Conservation (phyloP, 2,888 invertebrate genomes). For the Microctonus aethiopoides region DNA sequence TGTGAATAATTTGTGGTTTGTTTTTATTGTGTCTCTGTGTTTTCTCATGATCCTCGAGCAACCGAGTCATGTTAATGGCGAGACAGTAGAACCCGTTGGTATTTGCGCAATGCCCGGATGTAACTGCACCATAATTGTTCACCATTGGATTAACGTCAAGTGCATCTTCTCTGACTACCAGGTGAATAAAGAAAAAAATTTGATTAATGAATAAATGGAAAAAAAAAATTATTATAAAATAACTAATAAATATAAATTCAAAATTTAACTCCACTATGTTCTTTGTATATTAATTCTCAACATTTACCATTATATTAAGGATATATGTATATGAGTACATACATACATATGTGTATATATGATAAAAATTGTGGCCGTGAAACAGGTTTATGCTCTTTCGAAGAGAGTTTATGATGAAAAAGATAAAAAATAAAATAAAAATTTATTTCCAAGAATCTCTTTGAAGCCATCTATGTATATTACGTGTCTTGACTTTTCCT, state of each 20-base stretch:
- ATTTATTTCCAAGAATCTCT: not conserved
- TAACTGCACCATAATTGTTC: constrained; percentile 71
- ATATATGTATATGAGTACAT: too few relatives aligned
- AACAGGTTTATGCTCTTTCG: not conserved
- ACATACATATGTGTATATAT: not conserved
- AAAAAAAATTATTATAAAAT: not conserved
- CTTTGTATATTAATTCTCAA: not conserved
- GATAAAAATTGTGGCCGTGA: not conserved
- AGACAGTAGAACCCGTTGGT: constrained; percentile 49
- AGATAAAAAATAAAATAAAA: too few relatives aligned
- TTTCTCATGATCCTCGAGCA: constrained; percentile 44
- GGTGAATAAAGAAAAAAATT: constrained; percentile 66
- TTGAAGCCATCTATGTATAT: not conserved
- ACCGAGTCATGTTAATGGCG: constrained; percentile 41
- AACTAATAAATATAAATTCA: not conserved
- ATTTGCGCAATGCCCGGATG: constrained; percentile 73
- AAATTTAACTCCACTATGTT: not conserved
- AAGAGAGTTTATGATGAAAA: not conserved
- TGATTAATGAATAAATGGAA: too few relatives aligned
- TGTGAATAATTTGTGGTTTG: constrained; percentile 48
- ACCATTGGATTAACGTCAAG: constrained; percentile 75
- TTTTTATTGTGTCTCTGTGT: constrained; percentile 52
- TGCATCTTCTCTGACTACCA: constrained; percentile 73
- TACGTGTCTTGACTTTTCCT: not conserved
- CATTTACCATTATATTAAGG: not conserved